Base-by-base conservation (phyloP, 2,888 invertebrate genomes). In the Nomada fabriciana region DNA sequence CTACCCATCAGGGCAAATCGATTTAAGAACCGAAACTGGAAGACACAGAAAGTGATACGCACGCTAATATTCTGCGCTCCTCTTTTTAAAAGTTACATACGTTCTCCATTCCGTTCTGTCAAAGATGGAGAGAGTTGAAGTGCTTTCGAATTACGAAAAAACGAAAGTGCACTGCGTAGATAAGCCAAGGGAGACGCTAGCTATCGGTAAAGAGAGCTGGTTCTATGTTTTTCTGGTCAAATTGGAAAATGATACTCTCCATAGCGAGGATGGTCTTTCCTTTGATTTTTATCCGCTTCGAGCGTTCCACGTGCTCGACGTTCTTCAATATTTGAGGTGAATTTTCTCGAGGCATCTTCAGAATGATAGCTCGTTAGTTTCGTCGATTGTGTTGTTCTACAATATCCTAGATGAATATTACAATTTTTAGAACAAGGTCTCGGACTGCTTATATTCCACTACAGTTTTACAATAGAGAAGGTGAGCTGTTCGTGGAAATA, bases 81-180 rank as follows among this genome's bases (percentile, higher is more conserved):
- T 69, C 65, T 65, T 80, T 79, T 85, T 70, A 73, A 79, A 76
- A 65, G 76, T 36, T 72, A 76, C 61, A 63, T 78, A 80, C 76
- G 76, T 78, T 77, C 65, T 67, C 75, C 77, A 68, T 74, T 80
- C 75, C 82, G 50, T 52, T 80, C 84, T 76, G 69, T 80, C 79
- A 84, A 79, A 64, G 70, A 59, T 70, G 72, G 80, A 80, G 74
- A 67, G 70, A 67, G 71, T 52, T 78, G 77, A 83, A 88, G 83
- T 75, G 81, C 82, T 84, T 87, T 84, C 82, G 68, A 80, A 69
- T 36, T 57, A 69, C 73, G 80, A 81, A 87, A 86, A 87, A 87
- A 79, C 71, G 74, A 83, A 84, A 82, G 82, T 69, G 84, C 81
- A 25, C 83, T 67, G 81, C 81, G 87, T 86, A 86, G 86, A 84